Conservation (phyloP, 2,113 vertebrate species). For the Campylomormyrus numenius region DNA sequence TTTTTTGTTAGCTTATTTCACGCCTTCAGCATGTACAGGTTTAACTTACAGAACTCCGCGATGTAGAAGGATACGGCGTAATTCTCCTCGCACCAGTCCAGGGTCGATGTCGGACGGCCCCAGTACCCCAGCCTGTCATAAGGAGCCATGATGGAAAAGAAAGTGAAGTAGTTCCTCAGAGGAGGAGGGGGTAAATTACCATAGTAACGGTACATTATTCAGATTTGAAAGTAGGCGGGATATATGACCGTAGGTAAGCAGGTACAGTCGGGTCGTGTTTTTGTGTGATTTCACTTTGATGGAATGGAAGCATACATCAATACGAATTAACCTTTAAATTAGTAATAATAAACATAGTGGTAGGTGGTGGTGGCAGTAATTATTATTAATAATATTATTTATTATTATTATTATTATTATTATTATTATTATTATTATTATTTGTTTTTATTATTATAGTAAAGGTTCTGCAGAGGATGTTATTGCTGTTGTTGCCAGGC, state of each 20-base stretch:
- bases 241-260: neutral
- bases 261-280: neutral
- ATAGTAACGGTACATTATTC: constrained; percentile 40
- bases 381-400: neutral
- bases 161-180: constrained; percentile 11
- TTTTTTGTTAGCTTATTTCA: neutral
- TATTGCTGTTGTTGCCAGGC: neutral
- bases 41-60: constrained; percentile 93
- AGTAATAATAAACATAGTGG: neutral
- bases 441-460: too few species aligned
- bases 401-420: neutral
- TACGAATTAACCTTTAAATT: neutral
- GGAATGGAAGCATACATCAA: neutral
- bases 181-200: constrained; percentile 39
- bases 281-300: neutral
- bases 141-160: constrained; percentile 75
- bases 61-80: constrained; percentile 82
- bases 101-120: constrained; percentile 84
- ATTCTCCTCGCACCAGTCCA: constrained; percentile 98
- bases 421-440: neutral
- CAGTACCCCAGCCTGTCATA: constrained; percentile 80
- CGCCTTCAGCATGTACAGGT: neutral
- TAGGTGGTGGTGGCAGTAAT: neutral
- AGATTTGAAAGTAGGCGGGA: neutral
- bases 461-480: neutral